These are phyloP conservation scores for Phyto melanocephala DNA, from an alignment of 2,888 invertebrate species.

Conservation along the genomic window DNA sequence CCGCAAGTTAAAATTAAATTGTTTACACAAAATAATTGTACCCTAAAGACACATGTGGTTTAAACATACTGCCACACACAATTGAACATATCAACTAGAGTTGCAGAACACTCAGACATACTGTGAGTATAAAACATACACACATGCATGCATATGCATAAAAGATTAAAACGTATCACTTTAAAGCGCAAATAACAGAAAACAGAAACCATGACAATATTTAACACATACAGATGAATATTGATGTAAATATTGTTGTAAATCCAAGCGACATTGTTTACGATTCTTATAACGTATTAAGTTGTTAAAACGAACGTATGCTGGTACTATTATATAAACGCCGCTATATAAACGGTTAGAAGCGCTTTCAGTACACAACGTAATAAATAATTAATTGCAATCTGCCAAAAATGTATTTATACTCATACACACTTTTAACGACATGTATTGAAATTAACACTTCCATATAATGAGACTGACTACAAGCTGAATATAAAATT, in stretches of 20 bases:
- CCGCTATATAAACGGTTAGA: not conserved
- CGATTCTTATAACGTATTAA: not conserved
- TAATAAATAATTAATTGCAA: conserved; percentile 31
- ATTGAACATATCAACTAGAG: not conserved
- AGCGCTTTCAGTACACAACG: conserved; percentile 6
- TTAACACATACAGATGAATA: not conserved
- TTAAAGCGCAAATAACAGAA: not conserved
- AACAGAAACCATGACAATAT: not conserved
- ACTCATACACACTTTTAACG: not conserved
- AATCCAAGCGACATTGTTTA: not conserved
- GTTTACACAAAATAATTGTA: conserved; percentile 23
- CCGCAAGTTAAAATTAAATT: conserved; percentile 20
- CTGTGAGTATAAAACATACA: not conserved
- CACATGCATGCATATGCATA: not conserved
- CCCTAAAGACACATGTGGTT: conserved; percentile 5
- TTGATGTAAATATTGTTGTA: not conserved
- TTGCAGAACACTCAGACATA: not conserved
- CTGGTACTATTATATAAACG: not conserved
- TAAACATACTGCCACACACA: not conserved
- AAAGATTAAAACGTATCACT: not conserved
- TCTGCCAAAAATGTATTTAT: not conserved
- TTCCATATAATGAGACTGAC: not conserved
- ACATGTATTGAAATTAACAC: conserved; percentile 8
- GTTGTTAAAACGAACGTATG: not conserved
- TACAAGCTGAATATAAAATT: not conserved